A percentile compares a stretch with the other conserved stretches of the same genome.
These are phyloP conservation scores for Euleptes europaea DNA, from an alignment of 2,113 vertebrate genomes.

Conservation along the genomic window DNA sequence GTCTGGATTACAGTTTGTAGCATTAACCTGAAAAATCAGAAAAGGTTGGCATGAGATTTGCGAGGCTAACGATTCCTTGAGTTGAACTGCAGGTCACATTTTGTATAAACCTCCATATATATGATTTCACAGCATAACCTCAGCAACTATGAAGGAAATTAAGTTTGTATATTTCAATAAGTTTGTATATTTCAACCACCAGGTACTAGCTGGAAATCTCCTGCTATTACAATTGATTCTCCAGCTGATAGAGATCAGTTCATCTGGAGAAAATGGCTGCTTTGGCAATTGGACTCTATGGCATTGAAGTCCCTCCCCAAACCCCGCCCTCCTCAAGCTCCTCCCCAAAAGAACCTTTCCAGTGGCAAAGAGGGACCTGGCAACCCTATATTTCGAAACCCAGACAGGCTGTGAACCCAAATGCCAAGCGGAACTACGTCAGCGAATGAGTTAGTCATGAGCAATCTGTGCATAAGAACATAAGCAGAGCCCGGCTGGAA, in stretches of 20 bases:
- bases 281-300: too few relatives aligned
- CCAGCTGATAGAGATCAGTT: too few relatives aligned
- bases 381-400: neutral
- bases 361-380: too few relatives aligned
- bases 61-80: neutral
- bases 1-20: neutral
- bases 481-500: too few relatives aligned
- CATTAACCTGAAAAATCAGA: conserved; percentile 13
- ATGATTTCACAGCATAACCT: neutral
- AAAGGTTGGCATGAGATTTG: neutral
- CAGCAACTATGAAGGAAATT: neutral
- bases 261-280: too few relatives aligned
- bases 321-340: too few relatives aligned
- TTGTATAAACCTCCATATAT: neutral
- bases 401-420: neutral
- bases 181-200: too few relatives aligned
- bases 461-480: neutral
- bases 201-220: too few relatives aligned
- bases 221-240: too few relatives aligned
- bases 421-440: neutral
- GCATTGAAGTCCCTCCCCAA: too few relatives aligned
- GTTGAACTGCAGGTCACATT: neutral
- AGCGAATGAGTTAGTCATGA: neutral
- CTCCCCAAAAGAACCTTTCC: too few relatives aligned
- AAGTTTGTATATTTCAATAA: too few relatives aligned